Conservation (phyloP, 2,797 vertebrate species). For the Borostomias antarcticus region DNA sequence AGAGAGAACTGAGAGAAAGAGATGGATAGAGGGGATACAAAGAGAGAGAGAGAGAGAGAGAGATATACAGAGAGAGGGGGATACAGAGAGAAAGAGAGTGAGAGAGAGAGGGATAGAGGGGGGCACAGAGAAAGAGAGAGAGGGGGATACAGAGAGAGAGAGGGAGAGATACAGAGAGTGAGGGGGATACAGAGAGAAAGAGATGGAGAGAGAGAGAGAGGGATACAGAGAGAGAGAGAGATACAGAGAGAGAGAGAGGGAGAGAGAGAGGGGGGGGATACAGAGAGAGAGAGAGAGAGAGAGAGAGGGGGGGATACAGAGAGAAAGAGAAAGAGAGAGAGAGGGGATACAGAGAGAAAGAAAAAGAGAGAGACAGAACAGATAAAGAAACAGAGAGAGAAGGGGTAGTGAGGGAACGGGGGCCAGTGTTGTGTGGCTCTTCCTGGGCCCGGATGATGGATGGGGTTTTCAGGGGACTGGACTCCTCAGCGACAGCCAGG, state of each 20-base stretch:
- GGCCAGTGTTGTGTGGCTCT: neutral
- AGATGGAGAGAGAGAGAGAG: no score
- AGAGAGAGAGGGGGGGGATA: neutral
- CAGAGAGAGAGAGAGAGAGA: neutral
- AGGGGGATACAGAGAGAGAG: neutral
- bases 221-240: neutral
- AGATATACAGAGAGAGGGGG: neutral
- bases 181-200: neutral
- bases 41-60: neutral
- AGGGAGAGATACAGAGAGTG: neutral
- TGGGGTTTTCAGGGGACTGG: neutral
- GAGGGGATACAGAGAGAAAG: neutral
- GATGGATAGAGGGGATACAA: neutral
- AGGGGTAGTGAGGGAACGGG: neutral
- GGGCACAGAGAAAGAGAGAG: neutral
- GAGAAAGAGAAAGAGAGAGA: neutral
- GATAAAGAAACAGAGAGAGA: neutral
- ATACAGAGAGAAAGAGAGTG: neutral
- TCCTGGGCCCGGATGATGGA: neutral
- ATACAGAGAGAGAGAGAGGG: neutral
- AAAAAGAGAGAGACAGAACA: neutral
- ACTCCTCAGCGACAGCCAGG: neutral
- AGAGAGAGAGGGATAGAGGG: neutral
- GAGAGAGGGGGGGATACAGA: neutral
- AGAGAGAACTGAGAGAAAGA: neutral